Evolutionary conservation across 2,797 vertebrate genomes (phyloP).

Genomic region (Molossus alvarezi): DNA sequence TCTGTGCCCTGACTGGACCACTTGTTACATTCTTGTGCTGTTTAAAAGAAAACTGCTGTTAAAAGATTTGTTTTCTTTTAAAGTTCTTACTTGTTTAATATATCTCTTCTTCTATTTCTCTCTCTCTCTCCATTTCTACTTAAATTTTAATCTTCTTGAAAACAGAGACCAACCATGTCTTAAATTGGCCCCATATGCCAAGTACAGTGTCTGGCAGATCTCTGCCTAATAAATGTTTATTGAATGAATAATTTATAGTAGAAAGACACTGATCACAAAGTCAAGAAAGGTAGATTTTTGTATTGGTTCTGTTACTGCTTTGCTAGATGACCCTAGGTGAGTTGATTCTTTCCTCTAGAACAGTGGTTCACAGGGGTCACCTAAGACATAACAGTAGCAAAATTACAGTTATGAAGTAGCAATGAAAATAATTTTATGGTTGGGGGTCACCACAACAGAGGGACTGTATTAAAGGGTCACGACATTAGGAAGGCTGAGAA

Average conservation of each 20-base stretch:
- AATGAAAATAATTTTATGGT: no score
- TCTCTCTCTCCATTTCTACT: background rate
- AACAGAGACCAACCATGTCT: background rate
- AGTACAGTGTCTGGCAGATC: background rate
- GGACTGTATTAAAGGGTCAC: no score
- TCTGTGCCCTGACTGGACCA: background rate
- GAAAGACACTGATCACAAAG: background rate
- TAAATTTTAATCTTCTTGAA: conserved; percentile 47
- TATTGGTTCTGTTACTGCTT: background rate
- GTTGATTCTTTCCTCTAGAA: background rate
- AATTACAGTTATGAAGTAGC: no score
- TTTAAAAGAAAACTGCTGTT: background rate
- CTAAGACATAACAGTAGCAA: no score
- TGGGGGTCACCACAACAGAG: no score
- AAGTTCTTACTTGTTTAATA: conserved; percentile 4
- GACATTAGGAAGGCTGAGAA: no score
- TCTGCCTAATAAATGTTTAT: background rate
- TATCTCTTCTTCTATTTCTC: background rate
- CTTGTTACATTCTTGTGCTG: background rate
- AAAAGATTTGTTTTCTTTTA: background rate
- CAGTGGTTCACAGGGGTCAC: no score
- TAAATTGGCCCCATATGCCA: background rate
- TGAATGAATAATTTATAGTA: background rate
- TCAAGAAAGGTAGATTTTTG: background rate
- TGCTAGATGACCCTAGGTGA: background rate